Percentiles rank a stretch among this genome's conserved stretches.
These are phyloP conservation scores for Hyposmocoma kahamanoa DNA, from an alignment of 1,140 invertebrate genomes.

Conservation along the genomic window DNA sequence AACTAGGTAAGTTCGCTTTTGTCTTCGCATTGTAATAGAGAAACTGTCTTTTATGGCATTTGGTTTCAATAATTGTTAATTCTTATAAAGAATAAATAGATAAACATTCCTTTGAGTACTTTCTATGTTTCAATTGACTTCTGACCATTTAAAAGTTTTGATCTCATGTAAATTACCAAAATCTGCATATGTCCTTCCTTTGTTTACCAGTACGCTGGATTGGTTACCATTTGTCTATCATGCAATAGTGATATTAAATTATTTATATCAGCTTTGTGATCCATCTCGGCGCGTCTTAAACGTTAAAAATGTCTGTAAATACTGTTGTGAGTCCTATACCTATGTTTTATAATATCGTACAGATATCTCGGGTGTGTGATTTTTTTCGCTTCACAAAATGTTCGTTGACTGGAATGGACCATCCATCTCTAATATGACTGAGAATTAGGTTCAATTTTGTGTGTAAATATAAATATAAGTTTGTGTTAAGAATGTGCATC, in stretches of 20 bases:
- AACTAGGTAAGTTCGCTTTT: constrained; percentile 31
- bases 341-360: too few relatives aligned
- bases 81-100: too few relatives aligned
- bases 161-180: constrained; percentile 57
- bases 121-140: constrained; percentile 11
- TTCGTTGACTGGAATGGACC: constrained; percentile 21
- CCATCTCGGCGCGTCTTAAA: too few relatives aligned
- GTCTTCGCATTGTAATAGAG: too few relatives aligned
- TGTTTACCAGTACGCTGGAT: constrained; percentile 5
- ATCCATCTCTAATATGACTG: constrained; percentile 61
- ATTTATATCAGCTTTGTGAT: too few relatives aligned
- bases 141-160: constrained; percentile 26
- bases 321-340: too few relatives aligned
- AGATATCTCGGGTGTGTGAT: too few relatives aligned
- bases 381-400: too few relatives aligned
- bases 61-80: too few relatives aligned
- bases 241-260: too few relatives aligned
- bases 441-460: constrained; percentile 65
- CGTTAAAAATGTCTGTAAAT: too few relatives aligned
- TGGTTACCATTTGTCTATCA: constrained; percentile 22
- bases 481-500: constrained; percentile 39
- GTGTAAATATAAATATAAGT: constrained; percentile 57
- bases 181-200: constrained; percentile 17
- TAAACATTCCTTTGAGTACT: neutral
- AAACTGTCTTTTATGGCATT: too few relatives aligned